Percentiles rank a stretch among this genome's conserved stretches.
Evolutionary conservation across 2,888 invertebrate species (phyloP).

Genomic region (Yponomeuta evonymella): DNA sequence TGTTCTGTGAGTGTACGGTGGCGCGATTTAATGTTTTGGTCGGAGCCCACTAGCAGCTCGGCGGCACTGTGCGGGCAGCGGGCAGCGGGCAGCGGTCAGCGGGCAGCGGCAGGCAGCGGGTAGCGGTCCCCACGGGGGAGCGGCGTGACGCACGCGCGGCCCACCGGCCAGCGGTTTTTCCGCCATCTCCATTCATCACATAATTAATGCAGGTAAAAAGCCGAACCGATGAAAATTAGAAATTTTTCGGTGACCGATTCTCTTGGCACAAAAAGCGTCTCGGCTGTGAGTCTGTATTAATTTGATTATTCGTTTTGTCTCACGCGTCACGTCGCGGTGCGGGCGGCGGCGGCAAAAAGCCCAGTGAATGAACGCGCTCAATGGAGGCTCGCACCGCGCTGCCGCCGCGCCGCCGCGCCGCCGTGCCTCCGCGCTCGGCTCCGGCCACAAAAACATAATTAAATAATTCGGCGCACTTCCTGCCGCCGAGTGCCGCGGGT

Average conservation of each 20-base stretch:
- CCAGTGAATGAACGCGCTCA: slow-evolving; percentile 6
- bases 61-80: too few relatives aligned
- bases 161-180: slow-evolving; percentile 31
- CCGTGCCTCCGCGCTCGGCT: not conserved
- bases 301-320: slow-evolving; percentile 65
- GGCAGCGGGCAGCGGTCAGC: too few relatives aligned
- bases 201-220: slow-evolving; percentile 70
- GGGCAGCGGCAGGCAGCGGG: slow-evolving; percentile 19
- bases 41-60: not conserved
- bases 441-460: not conserved
- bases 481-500: not conserved
- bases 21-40: not conserved
- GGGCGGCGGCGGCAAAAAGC: slow-evolving; percentile 10
- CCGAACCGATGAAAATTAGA: slow-evolving; percentile 59
- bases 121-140: slow-evolving; percentile 21
- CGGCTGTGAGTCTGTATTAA: slow-evolving; percentile 55
- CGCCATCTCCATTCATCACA: slow-evolving; percentile 53
- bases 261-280: slow-evolving; percentile 42
- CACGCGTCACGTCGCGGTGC: slow-evolving; percentile 30
- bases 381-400: not conserved
- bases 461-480: not conserved
- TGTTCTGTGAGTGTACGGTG: not conserved
- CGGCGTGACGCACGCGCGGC: slow-evolving; percentile 59
- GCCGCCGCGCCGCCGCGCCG: not conserved
- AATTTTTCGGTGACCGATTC: slow-evolving; percentile 58